Conservation (phyloP, 2,797 vertebrate genomes). For the Borostomias antarcticus region DNA sequence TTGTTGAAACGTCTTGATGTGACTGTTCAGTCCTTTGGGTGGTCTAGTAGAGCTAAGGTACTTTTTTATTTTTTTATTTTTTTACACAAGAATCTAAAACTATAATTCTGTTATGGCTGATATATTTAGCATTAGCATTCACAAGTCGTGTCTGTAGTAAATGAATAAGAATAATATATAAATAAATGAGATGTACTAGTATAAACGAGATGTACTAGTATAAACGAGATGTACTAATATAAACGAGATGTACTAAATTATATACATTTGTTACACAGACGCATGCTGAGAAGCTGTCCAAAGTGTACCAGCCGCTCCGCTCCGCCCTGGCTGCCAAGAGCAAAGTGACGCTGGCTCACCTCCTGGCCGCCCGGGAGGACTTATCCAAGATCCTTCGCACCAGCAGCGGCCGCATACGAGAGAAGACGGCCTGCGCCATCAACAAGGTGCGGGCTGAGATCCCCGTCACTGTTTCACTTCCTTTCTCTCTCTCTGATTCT, state of each 20-base stretch:
- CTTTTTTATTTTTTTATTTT: slow-evolving; percentile 50
- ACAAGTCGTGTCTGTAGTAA: not conserved
- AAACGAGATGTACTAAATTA: slow-evolving; percentile 24
- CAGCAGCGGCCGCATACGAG: slow-evolving; percentile 90
- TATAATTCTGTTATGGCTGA: not conserved
- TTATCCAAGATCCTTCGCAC: slow-evolving; percentile 95
- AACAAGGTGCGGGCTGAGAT: no score
- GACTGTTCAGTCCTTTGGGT: slow-evolving; percentile 96
- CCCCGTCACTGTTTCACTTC: no score
- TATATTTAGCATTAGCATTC: not conserved
- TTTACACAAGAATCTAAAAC: not conserved
- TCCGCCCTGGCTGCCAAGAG: slow-evolving; percentile 81
- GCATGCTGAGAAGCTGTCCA: slow-evolving; percentile 87
- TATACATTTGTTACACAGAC: slow-evolving; percentile 68
- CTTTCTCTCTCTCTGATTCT: no score
- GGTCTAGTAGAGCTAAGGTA: slow-evolving; percentile 98
- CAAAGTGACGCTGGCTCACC: slow-evolving; percentile 85
- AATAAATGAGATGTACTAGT: no score
- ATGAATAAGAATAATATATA: no score
- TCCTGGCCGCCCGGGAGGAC: slow-evolving; percentile 91
- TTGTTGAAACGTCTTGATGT: slow-evolving; percentile 96
- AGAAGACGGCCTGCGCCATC: slow-evolving; percentile 94
- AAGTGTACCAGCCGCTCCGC: slow-evolving; percentile 92
- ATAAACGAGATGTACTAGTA: no score
- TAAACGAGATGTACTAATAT: slow-evolving; percentile 18